Conservation (phyloP, 2,113 vertebrate genomes). For the Cyprinus carpio region DNA sequence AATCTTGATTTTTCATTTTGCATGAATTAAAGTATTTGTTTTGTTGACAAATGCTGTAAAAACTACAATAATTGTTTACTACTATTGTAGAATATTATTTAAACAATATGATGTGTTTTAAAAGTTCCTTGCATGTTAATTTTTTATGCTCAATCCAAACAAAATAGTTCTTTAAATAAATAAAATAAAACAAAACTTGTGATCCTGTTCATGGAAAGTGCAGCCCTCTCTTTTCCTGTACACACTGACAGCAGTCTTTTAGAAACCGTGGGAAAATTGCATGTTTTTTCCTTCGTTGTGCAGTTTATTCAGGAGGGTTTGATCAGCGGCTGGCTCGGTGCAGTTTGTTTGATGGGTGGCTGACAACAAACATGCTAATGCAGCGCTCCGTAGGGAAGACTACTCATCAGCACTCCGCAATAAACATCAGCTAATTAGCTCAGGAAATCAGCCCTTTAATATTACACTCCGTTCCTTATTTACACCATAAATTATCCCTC, state of each 20-base stretch:
- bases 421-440: conserved; percentile 38
- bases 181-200: too few relatives aligned
- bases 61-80: too few relatives aligned
- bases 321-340: background rate
- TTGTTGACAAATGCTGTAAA: too few relatives aligned
- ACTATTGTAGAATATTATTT: too few relatives aligned
- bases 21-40: background rate
- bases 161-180: background rate
- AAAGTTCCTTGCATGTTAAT: background rate
- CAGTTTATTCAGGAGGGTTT: background rate
- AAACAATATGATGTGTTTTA: background rate
- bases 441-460: conserved; percentile 33
- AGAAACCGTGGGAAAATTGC: background rate
- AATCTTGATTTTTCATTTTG: background rate
- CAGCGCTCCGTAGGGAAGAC: background rate
- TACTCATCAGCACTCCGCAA: background rate
- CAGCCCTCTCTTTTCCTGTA: background rate
- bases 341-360: background rate
- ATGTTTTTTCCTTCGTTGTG: background rate
- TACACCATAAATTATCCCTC: conserved; percentile 7
- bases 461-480: conserved; percentile 25
- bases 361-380: conserved; percentile 6
- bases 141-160: background rate
- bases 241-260: conserved; percentile 1
- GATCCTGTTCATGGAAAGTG: background rate